phyloP scores from a whole-genome alignment of 2,888 invertebrate species.

The Morpho helenor region DNA sequence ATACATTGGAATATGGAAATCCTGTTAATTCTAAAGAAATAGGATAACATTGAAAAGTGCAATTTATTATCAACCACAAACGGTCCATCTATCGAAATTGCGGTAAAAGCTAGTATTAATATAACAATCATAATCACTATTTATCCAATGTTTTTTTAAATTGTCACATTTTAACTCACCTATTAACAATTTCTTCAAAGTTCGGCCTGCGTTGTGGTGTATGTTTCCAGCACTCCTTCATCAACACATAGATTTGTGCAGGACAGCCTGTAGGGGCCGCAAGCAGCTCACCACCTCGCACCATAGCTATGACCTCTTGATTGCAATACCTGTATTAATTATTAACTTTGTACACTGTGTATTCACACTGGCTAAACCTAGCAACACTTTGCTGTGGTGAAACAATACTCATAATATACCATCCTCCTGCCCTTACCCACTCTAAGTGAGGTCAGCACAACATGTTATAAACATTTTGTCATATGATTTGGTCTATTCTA shows the following conservation, averaged over 20 bases:
- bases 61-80: too few species aligned
- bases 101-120: too few species aligned
- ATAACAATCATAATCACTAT: too few species aligned
- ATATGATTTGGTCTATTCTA: too few species aligned
- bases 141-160: too few species aligned
- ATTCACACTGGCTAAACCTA: neutral
- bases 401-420: neutral
- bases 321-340: constrained; percentile 88
- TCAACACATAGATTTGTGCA: constrained; percentile 93
- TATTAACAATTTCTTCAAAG: constrained; percentile 93
- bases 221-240: constrained; percentile 99
- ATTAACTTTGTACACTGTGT: neutral
- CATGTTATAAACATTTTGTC: too few species aligned
- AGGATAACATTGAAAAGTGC: too few species aligned
- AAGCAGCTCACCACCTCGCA: constrained; percentile 94
- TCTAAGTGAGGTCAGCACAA: too few species aligned
- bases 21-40: too few species aligned
- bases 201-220: constrained; percentile 93
- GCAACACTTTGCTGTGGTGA: too few species aligned
- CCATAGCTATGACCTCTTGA: constrained; percentile 98
- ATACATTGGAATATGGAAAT: too few species aligned
- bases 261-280: constrained; percentile 97
- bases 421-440: neutral
- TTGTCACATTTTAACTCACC: constrained; percentile 49
- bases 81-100: too few species aligned